Base-by-base conservation (phyloP, 2,113 vertebrate genomes). In the Urocynchramus pylzowi region DNA sequence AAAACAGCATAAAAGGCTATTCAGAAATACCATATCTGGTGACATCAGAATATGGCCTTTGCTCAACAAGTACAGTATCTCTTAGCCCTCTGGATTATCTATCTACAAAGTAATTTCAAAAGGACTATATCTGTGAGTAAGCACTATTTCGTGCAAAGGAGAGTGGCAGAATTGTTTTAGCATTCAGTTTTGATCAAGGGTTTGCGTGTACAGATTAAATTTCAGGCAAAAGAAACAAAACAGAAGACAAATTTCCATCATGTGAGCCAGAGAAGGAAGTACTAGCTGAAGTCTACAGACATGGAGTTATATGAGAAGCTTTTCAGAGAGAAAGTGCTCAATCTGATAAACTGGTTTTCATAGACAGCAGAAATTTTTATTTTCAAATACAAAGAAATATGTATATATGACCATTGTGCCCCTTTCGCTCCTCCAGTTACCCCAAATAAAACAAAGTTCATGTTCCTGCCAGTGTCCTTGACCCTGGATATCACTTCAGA, bases 171-270 rank as follows among this genome's bases (percentile, higher is more conserved):
- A 90, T 78, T 91, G 84, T 12, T 90, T 94, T 77, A 83, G 71
- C 84, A 91, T 94, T 95, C 84, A 87, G 82, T 91, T 94, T 92
- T 93, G 87, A 97, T 97, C 93, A 96, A 91, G 93, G 67, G 71
- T 57, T 96, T 95, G 82, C 12, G 1, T 90, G 85, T 79, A 65
- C 71, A 73, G 59, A 69, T 92, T 84, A 77, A 60, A 87, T 95
- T 95, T 92, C 84, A 88, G 79, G 82, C 57, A 67, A 91, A 94
- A 94, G 91, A 89, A 94, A 82, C 49, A 87, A 87, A 95, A 80
- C 75, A 95, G 87, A 94, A 84, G 56, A 94, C 52, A 49, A 93
- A 88, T 92, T 94, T 90, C 90, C 95, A 93, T 81, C 64, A n/a
- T 49, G 88, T 87, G 42, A 95, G 83, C 90, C 87, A 94, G 57